Conservation (phyloP, 2,888 invertebrate genomes). For the Apeira syringaria region DNA sequence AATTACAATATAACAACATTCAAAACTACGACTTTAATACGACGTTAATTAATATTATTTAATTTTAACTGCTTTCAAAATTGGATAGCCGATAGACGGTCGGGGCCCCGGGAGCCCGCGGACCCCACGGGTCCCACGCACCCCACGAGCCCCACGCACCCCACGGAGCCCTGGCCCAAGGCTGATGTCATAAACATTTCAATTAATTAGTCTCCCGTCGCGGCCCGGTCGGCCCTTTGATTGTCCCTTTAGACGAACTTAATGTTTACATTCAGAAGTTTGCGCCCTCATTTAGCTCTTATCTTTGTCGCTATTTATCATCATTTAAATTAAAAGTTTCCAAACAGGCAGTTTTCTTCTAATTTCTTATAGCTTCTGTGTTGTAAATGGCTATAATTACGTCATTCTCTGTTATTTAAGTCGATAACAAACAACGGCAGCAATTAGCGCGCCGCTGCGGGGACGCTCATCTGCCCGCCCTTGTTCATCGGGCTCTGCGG, state of each 20-base stretch:
- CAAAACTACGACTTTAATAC: slow-evolving; percentile 13
- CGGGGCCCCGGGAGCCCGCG: slow-evolving; percentile 24
- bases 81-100: slow-evolving; percentile 35
- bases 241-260: slow-evolving; percentile 57
- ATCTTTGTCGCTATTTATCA: slow-evolving; percentile 38
- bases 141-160: too few species aligned
- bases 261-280: slow-evolving; percentile 57
- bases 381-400: slow-evolving; percentile 33
- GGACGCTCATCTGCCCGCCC: slow-evolving; percentile 28
- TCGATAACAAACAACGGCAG: slow-evolving; percentile 35
- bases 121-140: too few species aligned
- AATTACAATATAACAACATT: slow-evolving; percentile 1
- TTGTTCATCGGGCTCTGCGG: background rate
- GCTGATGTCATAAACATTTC: slow-evolving; percentile 59
- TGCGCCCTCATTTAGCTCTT: slow-evolving; percentile 45
- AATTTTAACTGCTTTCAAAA: slow-evolving; percentile 26
- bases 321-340: slow-evolving; percentile 43
- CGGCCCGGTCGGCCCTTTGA: slow-evolving; percentile 46
- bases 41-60: slow-evolving; percentile 20
- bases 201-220: slow-evolving; percentile 58
- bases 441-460: slow-evolving; percentile 38
- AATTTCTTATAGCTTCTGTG: slow-evolving; percentile 22
- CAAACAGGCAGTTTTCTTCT: slow-evolving; percentile 33
- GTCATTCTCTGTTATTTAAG: slow-evolving; percentile 42
- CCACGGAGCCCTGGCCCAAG: slow-evolving; percentile 33